Base-by-base conservation (phyloP, 2,113 vertebrate genomes). In the Nesoenas mayeri region DNA sequence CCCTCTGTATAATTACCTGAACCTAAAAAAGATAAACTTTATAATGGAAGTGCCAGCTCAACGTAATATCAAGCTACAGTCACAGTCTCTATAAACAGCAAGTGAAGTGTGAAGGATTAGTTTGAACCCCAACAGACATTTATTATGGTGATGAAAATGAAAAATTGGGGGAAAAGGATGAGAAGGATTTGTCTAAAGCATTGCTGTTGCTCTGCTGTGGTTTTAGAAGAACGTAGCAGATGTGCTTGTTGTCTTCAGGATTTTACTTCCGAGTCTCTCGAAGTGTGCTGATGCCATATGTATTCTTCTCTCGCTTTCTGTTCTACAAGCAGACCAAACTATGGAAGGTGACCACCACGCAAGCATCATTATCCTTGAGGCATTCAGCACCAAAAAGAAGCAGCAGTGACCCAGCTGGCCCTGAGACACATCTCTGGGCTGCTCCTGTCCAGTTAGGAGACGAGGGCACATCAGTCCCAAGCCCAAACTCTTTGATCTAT, bases 401-500 rank as follows among this genome's bases (percentile, higher is more conserved):
- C 8, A 51, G 8, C 5, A 20, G 24, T 21, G 15, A 11, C 48
- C 75, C 22, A 20, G 22, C 26, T 64, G 56, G n/a, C 28, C 58
- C n/a, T 2, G 29, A 18, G 40, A 69, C n/a, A 6, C 28, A 38
- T 24, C 29, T 26, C 25, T 21, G 56, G 7, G 38, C 15, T 29
- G 0, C 14, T 20, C 1, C 18, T 70, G 6, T 7, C 22, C 3
- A 0, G 1, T 10, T 18, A 11, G 31, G 53, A 36, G 31, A 2
- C 5, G 8, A 4, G 31, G 53, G 17, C n/a, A 1, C 3, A 32
- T 11, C 61, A 29, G 11, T 26, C 26, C 32, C 22, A 72, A 85
- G 44, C 11, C 22, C 2, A 1, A 28, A 6, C 7, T 7, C 0
- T 29, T 6, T 31, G 25, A 12, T 26, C 29, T 29, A 5, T 16